Evolutionary conservation across 2,113 vertebrate species (phyloP), one percentile per base, ranked within the genome.

Genomic region (Cyanistes caeruleus): DNA sequence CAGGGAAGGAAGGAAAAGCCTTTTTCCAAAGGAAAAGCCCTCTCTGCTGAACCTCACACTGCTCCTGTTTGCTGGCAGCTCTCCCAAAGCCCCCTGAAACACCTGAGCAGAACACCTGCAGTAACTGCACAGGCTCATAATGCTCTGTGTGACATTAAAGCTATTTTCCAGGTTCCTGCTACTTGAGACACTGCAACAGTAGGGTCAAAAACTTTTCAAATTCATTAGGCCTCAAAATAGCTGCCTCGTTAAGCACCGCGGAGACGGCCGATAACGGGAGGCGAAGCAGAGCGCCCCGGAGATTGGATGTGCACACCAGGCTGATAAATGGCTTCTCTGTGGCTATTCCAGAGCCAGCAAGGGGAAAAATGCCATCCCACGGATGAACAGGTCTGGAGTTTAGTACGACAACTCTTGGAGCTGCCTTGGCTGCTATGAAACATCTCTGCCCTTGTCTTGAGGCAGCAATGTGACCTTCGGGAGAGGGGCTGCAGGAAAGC

Each of bases 341-440:
- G 89, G 84, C 88, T 49, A 23, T 84, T 95, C 86, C 95, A 62
- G 89, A 92, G 67, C 87, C 0, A 0, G 72, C 90, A 84, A 73
- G 87, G 95, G 83, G 78, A 91, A 93, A 96, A 93, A 90, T 33
- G 76, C 83, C 80, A 88, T 90, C 88, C 85, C 83, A 91, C 9
- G 83, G 39, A n/a, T 84, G 68, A 95, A 33, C 68, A 74, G 49
- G 43, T 5, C 68, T 6, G 37, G 76, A 63, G 83, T 67, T 77
- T 21, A 86, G 76, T n/a, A 65, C 0, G 0, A 83, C 88, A 90
- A 58, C 77, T 87, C 73, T 37, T 15, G 62, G 48, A 96, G 48
- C 39, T 37, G 69, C 73, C 80, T 69, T 1, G 8, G 88, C 56
- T 18, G 17, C 63, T 35, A 70, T 11, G 37, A 89, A 76, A n/a